phyloP scores from a whole-genome alignment of 2,113 vertebrate species.

The Oreocharis arfaki region DNA sequence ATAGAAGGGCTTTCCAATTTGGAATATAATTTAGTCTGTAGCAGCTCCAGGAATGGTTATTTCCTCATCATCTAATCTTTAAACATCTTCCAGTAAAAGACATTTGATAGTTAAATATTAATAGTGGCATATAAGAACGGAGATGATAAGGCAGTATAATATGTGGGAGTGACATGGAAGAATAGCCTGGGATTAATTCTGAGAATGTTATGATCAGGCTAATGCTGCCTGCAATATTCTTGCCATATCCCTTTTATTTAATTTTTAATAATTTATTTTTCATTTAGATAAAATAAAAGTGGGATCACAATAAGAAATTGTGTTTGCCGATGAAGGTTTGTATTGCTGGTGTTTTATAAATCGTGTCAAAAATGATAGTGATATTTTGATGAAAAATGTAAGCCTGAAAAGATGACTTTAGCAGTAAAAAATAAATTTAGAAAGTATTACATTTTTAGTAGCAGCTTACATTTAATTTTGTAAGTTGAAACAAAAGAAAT shows the following conservation, averaged over 20 bases:
- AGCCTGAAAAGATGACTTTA: neutral
- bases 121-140: neutral
- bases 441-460: neutral
- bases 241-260: neutral
- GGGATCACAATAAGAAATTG: neutral
- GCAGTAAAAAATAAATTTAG: neutral
- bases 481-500: neutral
- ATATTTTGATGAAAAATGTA: conserved; percentile 42
- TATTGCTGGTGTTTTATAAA: neutral
- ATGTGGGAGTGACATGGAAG: neutral
- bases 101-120: conserved; percentile 53
- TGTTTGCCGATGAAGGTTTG: neutral
- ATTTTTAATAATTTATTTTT: conserved; percentile 54
- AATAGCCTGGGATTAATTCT: conserved; percentile 30
- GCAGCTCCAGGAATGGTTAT: neutral
- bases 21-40: neutral
- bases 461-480: neutral
- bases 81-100: conserved; percentile 34
- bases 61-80: neutral
- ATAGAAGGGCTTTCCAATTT: neutral
- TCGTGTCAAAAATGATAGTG: neutral
- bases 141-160: conserved; percentile 10
- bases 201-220: neutral
- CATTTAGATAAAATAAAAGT: conserved; percentile 4
- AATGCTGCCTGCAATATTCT: conserved; percentile 13